Evolutionary conservation across 2,888 invertebrate species (phyloP).

Genomic region (Apamea epomidion): DNA sequence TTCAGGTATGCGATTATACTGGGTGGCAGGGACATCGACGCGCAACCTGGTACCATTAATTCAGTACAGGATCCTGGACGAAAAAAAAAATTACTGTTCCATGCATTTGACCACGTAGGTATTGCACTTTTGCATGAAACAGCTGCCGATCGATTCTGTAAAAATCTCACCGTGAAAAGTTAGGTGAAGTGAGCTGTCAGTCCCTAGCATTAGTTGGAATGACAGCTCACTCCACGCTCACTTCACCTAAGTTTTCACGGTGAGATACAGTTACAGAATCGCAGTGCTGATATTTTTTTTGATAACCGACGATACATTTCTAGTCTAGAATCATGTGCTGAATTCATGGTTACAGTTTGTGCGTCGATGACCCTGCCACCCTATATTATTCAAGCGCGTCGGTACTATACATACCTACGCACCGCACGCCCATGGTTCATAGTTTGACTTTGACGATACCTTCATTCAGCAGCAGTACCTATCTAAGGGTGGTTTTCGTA

Average conservation of each 20-base stretch:
- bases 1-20: slow-evolving; percentile 71
- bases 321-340: neutral
- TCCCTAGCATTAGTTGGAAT: too few species aligned
- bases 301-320: neutral
- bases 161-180: too few species aligned
- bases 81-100: neutral
- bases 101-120: neutral
- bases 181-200: too few species aligned
- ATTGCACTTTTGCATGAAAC: neutral
- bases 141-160: too few species aligned
- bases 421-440: neutral
- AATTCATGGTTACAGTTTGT: neutral
- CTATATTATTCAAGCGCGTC: neutral
- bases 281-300: neutral
- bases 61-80: neutral
- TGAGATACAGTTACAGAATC: too few species aligned
- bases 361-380: neutral
- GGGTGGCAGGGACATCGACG: neutral
- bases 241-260: too few species aligned
- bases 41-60: neutral
- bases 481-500: neutral
- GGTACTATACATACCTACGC: neutral
- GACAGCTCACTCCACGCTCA: too few species aligned
- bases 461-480: neutral
- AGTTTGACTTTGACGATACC: neutral